Conservation (phyloP, 2,113 vertebrate genomes). For the Python bivittatus region DNA sequence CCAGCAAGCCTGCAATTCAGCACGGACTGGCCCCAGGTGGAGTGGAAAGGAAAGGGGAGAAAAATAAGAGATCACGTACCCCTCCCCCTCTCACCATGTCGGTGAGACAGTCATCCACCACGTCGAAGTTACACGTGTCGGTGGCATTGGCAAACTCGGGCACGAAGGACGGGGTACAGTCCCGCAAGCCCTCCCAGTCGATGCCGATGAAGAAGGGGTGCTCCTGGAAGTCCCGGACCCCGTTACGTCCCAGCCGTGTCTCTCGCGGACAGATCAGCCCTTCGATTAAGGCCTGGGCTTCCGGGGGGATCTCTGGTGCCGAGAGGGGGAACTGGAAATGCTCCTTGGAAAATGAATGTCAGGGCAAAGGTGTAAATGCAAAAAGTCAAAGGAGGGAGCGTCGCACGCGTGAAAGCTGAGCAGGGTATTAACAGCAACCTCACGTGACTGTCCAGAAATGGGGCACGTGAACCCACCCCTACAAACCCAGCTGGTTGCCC, state of each 20-base stretch:
- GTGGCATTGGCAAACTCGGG: constrained; percentile 82
- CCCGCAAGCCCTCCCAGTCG: constrained; percentile 78
- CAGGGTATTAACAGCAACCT: too few relatives aligned
- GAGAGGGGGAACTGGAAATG: constrained; percentile 77
- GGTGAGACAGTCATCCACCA: constrained; percentile 83
- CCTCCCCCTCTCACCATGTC: constrained; percentile 81
- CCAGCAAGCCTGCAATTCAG: neutral
- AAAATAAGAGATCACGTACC: constrained; percentile 58
- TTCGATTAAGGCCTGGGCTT: constrained; percentile 75
- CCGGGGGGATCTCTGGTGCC: constrained; percentile 68
- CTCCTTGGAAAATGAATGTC: constrained; percentile 66
- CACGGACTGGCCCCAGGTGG: neutral
- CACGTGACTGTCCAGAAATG: neutral
- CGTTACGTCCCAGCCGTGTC: constrained; percentile 74
- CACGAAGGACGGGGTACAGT: constrained; percentile 76
- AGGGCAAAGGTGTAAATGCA: neutral
- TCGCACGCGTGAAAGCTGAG: too few relatives aligned
- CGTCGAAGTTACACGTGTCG: constrained; percentile 88
- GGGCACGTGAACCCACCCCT: too few relatives aligned
- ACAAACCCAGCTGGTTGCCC: fast-evolving
- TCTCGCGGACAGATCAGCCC: constrained; percentile 80
- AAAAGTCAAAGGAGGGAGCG: too few relatives aligned
- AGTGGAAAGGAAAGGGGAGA: neutral
- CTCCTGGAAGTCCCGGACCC: constrained; percentile 76
- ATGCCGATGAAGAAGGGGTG: constrained; percentile 82